Evolutionary conservation across 2,888 invertebrate species (phyloP).

Genomic region (Amphipyra tragopoginis): DNA sequence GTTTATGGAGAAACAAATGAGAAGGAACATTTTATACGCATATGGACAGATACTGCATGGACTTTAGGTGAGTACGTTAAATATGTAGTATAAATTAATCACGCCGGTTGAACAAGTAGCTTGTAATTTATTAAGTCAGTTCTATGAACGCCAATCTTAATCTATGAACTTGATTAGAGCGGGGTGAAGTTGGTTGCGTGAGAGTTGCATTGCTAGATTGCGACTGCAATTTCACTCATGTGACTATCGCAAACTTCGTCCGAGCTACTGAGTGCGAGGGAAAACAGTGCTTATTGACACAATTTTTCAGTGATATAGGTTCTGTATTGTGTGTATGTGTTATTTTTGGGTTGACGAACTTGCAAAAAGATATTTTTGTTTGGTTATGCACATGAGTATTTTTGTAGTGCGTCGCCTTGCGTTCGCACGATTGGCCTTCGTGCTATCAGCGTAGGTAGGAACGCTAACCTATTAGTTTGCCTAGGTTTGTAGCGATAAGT

Average conservation of each 20-base stretch:
- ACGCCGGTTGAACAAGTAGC: conserved; percentile 36
- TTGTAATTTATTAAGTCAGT: conserved; percentile 63
- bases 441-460: conserved; percentile 64
- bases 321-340: conserved; percentile 63
- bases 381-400: conserved; percentile 66
- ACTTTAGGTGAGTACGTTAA: conserved; percentile 75
- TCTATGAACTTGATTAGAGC: conserved; percentile 88
- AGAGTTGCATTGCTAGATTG: conserved; percentile 82
- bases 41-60: conserved; percentile 80
- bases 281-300: conserved; percentile 62
- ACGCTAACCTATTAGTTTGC: conserved; percentile 61
- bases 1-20: conserved; percentile 58
- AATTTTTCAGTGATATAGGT: conserved; percentile 55
- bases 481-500: conserved; percentile 60
- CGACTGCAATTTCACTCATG: conserved; percentile 77
- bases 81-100: conserved; percentile 44
- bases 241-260: conserved; percentile 69
- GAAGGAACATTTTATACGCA: conserved; percentile 67
- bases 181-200: conserved; percentile 75
- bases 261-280: conserved; percentile 54
- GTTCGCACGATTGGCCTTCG: conserved; percentile 75
- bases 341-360: conserved; percentile 82
- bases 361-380: conserved; percentile 75
- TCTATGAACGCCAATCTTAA: conserved; percentile 84
- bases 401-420: conserved; percentile 67